These are phyloP conservation scores for Thripadectes ignobilis DNA, from an alignment of 2,797 vertebrate genomes.

Conservation along the genomic window DNA sequence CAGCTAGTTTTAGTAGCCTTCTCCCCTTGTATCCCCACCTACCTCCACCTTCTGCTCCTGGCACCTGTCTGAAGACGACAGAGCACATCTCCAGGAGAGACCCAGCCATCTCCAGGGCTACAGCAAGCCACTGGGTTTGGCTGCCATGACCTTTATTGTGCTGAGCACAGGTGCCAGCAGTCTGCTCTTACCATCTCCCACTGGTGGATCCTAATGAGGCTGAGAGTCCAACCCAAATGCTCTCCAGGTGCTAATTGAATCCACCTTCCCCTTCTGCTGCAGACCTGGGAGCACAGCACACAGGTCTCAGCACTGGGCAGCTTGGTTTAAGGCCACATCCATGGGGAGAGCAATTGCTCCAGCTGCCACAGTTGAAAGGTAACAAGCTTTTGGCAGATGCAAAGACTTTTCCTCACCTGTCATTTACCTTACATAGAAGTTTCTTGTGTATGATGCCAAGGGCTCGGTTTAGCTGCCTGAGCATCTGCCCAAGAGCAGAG, in stretches of 20 bases:
- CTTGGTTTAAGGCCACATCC: not conserved
- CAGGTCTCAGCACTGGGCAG: not conserved
- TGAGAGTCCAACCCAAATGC: not conserved
- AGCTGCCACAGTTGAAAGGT: not conserved
- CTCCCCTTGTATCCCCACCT: not conserved
- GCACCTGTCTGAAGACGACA: not conserved
- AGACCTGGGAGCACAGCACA: not conserved
- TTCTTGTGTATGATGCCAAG: not conserved
- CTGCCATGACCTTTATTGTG: not conserved
- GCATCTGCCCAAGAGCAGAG: not conserved
- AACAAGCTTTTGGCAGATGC: not conserved
- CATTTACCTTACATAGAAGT: not conserved
- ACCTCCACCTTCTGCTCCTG: not conserved
- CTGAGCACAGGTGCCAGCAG: not conserved
- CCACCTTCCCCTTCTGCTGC: not conserved
- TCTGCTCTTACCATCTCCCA: not conserved
- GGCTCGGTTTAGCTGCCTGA: not conserved
- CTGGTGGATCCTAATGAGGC: not conserved
- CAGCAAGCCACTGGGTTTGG: rapidly evolving
- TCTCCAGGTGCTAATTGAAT: not conserved
- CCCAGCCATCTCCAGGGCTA: not conserved
- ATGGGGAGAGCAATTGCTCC: not conserved
- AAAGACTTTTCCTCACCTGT: not conserved
- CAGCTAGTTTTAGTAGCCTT: not conserved
- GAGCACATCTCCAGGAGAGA: rapidly evolving